These are phyloP conservation scores for Xanthia icteritia DNA, from an alignment of 2,888 invertebrate genomes.

Conservation along the genomic window DNA sequence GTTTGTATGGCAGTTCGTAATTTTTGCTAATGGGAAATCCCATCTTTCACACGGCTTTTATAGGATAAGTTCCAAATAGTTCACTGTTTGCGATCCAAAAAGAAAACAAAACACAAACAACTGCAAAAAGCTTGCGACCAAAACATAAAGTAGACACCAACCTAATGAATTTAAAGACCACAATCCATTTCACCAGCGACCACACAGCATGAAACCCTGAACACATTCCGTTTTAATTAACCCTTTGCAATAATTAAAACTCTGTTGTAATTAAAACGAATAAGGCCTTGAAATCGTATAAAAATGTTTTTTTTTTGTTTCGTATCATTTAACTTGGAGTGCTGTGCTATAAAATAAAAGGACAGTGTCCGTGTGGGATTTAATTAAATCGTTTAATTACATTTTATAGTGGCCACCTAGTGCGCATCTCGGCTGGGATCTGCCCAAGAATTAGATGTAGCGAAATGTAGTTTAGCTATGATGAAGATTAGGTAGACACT, in stretches of 20 bases:
- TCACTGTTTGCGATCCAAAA: neutral
- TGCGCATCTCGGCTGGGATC: slow-evolving; percentile 15
- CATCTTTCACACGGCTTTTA: neutral
- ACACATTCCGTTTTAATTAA: slow-evolving; percentile 40
- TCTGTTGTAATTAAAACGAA: slow-evolving; percentile 33
- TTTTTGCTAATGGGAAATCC: neutral
- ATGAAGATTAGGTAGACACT: neutral
- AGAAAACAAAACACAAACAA: neutral
- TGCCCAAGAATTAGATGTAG: slow-evolving; percentile 49
- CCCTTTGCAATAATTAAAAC: slow-evolving; percentile 48
- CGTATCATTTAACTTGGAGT: slow-evolving; percentile 53
- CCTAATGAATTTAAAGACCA: slow-evolving; percentile 38
- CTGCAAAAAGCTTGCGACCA: neutral
- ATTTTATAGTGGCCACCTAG: slow-evolving; percentile 68
- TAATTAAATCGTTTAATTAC: slow-evolving; percentile 80
- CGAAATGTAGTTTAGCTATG: slow-evolving; percentile 2
- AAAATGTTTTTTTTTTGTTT: slow-evolving; percentile 59
- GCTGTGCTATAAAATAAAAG: slow-evolving; percentile 51
- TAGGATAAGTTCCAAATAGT: neutral
- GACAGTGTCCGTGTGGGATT: slow-evolving; percentile 64
- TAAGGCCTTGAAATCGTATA: slow-evolving; percentile 36
- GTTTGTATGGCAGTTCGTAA: neutral
- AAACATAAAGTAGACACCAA: slow-evolving; percentile 24
- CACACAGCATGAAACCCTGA: slow-evolving; percentile 32
- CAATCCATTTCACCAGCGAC: slow-evolving; percentile 35